A percentile compares a stretch with the other conserved stretches of the same genome.
These are phyloP conservation scores for Bombus superbus DNA, from an alignment of 1,140 invertebrate genomes.

Conservation along the genomic window DNA sequence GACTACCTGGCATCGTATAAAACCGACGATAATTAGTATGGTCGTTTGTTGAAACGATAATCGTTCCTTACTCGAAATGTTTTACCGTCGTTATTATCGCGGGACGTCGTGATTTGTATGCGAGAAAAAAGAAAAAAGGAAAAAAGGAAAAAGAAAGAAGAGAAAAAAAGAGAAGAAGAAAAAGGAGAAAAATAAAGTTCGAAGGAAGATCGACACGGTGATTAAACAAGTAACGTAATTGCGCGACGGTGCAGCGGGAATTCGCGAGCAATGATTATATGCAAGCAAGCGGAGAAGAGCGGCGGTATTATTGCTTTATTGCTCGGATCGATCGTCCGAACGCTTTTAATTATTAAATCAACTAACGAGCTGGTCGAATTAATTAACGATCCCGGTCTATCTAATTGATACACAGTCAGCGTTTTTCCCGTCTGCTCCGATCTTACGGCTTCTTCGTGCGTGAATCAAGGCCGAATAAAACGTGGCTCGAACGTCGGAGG, in stretches of 20 bases:
- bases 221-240: slow-evolving; percentile 29
- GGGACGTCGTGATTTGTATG: not conserved
- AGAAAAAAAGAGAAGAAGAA: no score
- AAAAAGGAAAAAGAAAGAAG: no score
- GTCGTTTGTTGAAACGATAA: not conserved
- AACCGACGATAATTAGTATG: no score
- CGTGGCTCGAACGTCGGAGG: not conserved
- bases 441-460: not conserved
- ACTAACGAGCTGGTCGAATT: slow-evolving; percentile 49
- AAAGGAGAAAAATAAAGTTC: not conserved
- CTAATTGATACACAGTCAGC: slow-evolving; percentile 9
- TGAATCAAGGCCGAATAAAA: not conserved
- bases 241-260: not conserved
- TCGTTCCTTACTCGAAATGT: not conserved
- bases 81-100: not conserved
- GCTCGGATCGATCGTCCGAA: slow-evolving; percentile 46
- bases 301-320: slow-evolving; percentile 47
- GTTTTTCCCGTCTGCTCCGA: not conserved
- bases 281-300: slow-evolving; percentile 9
- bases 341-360: slow-evolving; percentile 59
- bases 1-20: no score
- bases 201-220: slow-evolving; percentile 8
- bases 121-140: not conserved
- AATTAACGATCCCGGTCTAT: slow-evolving; percentile 43
- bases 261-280: slow-evolving; percentile 5